Base-by-base conservation (phyloP, 2,888 invertebrate genomes). In the Amblyjoppa proteus region DNA sequence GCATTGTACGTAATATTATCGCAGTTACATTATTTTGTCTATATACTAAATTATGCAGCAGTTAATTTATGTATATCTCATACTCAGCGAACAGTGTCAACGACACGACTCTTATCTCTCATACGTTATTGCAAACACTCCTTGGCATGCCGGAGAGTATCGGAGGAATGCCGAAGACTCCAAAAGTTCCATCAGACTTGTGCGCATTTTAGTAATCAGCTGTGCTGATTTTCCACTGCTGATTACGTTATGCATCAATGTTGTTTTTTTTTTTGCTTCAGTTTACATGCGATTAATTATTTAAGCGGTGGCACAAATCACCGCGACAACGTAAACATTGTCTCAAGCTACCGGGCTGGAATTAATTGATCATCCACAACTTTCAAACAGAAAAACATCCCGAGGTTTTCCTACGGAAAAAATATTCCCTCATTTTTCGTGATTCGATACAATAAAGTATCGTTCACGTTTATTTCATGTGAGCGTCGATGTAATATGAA, bases 131-230 rank as follows among this genome's bases (percentile, higher is more conserved):
- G 34, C 64, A 64, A 64, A 31, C 61, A 31, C 28, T 61, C 61
- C 61, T 61, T 61, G 61, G 13, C 64, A 31, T 64, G 31, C 34
- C 64, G 34, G 64, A 31, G 34, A 16, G 16, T 64, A 31, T 64
- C 31, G 64, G 64, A 64, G 31, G 16, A 34, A 34, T 34, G 13
- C 64, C 16, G 16, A 16, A 64, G 64, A 16, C 16, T 64, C 64
- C 64, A 49, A 51, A 51, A 73, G 28, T 74, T 61, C 61, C 58
- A 61, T 74, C 45, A n/a, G 45, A 31, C 61, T 64, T 20, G 9
- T 28, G 74, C 61, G 25, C 64, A 31, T 75, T 31, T 49, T 31
- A 49, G 58, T 49, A 49, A 13, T 31, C 41, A 64, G 49, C 31
- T 64, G 5, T n/a, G 64, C 64, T 31, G 34, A 64, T 34, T 64